Conservation (phyloP, 2,113 vertebrate genomes). For the Neomonachus schauinslandi region DNA sequence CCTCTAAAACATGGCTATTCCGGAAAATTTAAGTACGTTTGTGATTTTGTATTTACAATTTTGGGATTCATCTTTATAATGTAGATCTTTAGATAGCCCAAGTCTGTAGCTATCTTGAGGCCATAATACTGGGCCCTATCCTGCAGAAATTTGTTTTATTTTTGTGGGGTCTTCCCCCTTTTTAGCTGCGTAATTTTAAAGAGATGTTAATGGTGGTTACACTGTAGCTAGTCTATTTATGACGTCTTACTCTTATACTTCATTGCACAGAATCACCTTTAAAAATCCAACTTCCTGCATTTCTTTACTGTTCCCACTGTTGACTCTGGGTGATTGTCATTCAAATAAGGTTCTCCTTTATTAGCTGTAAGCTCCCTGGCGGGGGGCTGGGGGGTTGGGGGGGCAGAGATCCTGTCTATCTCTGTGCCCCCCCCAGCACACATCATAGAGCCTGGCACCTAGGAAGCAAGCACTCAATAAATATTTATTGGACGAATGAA, state of each 20-base stretch:
- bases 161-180: not conserved
- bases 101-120: constrained; percentile 36
- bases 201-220: constrained; percentile 28
- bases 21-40: constrained; percentile 31
- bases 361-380: not conserved
- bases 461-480: constrained; percentile 27
- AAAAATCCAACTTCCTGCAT: not conserved
- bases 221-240: constrained; percentile 20
- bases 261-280: constrained; percentile 41
- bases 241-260: not conserved
- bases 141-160: constrained; percentile 26
- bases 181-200: constrained; percentile 27
- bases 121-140: not conserved
- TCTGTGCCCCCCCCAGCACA: not conserved
- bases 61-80: constrained; percentile 56
- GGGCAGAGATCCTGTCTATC: not conserved
- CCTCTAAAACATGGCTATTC: constrained; percentile 44
- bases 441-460: not conserved
- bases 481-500: constrained; percentile 3
- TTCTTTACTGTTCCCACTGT: not conserved
- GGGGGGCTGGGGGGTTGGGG: not conserved
- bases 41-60: constrained; percentile 66
- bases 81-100: constrained; percentile 46
- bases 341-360: not conserved
- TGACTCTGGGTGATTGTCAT: not conserved